Evolutionary conservation across 2,888 invertebrate genomes (phyloP), one percentile per base, ranked within the genome.

Genomic region (Melanotus villosus): DNA sequence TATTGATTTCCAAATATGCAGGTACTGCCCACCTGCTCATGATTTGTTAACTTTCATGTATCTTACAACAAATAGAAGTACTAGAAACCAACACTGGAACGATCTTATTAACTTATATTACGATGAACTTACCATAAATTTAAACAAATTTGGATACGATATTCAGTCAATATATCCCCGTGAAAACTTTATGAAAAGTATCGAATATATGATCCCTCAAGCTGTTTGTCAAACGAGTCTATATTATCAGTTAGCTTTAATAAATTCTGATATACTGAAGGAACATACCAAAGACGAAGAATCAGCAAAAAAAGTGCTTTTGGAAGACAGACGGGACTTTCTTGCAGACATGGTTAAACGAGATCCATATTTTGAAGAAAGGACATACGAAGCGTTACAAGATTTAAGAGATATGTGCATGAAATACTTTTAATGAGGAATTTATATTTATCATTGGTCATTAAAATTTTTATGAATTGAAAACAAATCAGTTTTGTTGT

Each of bases 11-110:
- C 84, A 85, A 76, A 79, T 78, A 36, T 78, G 76, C 0, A 73
- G 84, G 64, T 92, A 90, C 78, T 88, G 88, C 9, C 91, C 92
- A 0, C 90, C 91, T 0, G 88, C 90, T 18, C 86, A 90, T 45
- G 93, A 93, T 76, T 84, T 91, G 0, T 86, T 89, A 80, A 76
- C 78, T 1, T 56, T 81, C 32, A 59, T 83, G 10, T 78, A 79
- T 63, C 66, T 82, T 43, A 82, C 78, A 2, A 83, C 82, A 4
- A 75, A 76, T 0, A 75, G 78, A 52, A 75, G 76, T 19, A 80
- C 82, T 54, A 69, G 82, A 12, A 71, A 76, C 36, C 59, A 76
- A 14, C 62, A 79, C 54, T 73, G 81, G 73, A 78, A 80, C 64
- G 72, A 79, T 65, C 65, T 83, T 10, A 75, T 80, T 14, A 80